These are phyloP conservation scores for Chironex yamaguchii DNA, from an alignment of 30 jellyfish, hydroid and myxozoan species.

Conservation along the genomic window DNA sequence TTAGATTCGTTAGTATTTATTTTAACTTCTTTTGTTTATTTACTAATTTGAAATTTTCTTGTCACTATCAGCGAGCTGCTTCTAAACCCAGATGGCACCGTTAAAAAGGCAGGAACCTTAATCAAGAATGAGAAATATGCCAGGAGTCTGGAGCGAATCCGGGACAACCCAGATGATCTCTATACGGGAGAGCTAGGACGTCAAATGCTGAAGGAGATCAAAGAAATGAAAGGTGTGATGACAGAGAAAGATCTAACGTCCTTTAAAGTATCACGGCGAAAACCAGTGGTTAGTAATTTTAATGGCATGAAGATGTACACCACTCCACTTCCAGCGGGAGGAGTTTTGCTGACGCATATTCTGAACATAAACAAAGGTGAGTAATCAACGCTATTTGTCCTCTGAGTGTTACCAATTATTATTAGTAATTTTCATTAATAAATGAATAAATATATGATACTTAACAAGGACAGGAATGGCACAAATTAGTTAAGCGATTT, in stretches of 20 bases:
- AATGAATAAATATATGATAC: no score
- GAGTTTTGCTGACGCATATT: slow-evolving; percentile 74
- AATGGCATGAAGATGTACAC: slow-evolving; percentile 70
- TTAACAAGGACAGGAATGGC: no score
- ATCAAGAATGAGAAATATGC: slow-evolving; percentile 68
- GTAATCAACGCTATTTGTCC: no score
- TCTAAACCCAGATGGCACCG: slow-evolving; percentile 5
- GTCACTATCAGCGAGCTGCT: slow-evolving; percentile 71
- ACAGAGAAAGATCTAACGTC: slow-evolving; percentile 66
- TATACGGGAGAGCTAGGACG: slow-evolving; percentile 77
- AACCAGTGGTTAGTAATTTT: slow-evolving; percentile 52
- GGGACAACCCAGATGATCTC: slow-evolving; percentile 73
- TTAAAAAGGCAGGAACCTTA: slow-evolving; percentile 23
- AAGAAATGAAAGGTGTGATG: slow-evolving; percentile 68
- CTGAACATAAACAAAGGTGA: slow-evolving; percentile 84
- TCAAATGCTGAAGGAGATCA: slow-evolving; percentile 57
- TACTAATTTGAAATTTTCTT: no score
- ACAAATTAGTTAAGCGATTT: no score
- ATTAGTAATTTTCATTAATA: no score
- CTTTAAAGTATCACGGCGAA: slow-evolving; percentile 44
- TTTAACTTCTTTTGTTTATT: no score
- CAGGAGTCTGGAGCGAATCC: slow-evolving; percentile 47
- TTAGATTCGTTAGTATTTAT: no score
- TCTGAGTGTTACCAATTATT: no score
- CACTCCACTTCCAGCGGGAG: slow-evolving; percentile 92